These are phyloP conservation scores for Archilochus colubris DNA, from an alignment of 2,113 vertebrate genomes.

Conservation along the genomic window DNA sequence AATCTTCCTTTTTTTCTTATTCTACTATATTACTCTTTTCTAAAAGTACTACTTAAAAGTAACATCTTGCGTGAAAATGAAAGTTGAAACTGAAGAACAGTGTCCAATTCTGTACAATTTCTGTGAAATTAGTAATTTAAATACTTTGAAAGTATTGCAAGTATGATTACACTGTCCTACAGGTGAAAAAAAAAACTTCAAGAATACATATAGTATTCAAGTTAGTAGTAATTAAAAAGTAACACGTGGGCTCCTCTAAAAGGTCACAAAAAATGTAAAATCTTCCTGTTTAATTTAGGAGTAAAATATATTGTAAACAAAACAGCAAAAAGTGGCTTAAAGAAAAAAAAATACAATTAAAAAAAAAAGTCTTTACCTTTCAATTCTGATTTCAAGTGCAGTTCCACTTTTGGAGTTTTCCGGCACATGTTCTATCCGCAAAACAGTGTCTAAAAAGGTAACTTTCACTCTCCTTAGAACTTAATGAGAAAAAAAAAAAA, in stretches of 20 bases:
- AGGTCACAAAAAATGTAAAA: background rate
- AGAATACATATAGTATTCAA: background rate
- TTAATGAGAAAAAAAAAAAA: slow-evolving; percentile 61
- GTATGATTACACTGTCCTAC: background rate
- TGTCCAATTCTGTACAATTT: background rate
- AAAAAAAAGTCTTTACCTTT: slow-evolving; percentile 78
- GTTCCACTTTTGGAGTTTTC: slow-evolving; percentile 97
- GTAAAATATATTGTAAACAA: background rate
- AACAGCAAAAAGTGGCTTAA: background rate
- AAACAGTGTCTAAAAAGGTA: slow-evolving; percentile 93
- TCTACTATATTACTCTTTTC: background rate
- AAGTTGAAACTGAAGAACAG: background rate
- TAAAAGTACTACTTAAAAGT: background rate
- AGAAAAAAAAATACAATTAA: background rate
- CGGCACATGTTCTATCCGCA: slow-evolving; percentile 92
- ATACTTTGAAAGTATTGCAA: background rate
- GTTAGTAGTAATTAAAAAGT: background rate
- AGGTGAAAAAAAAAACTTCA: background rate
- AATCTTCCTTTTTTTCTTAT: background rate
- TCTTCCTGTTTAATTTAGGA: background rate
- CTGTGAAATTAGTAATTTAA: background rate
- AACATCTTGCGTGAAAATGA: background rate
- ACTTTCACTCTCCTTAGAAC: slow-evolving; percentile 96
- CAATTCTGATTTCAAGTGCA: slow-evolving; percentile 92
- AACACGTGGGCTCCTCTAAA: background rate